Evolutionary conservation across 2,797 vertebrate genomes (phyloP), one percentile per base, ranked within the genome.

Genomic region (Acropternis orthonyx): DNA sequence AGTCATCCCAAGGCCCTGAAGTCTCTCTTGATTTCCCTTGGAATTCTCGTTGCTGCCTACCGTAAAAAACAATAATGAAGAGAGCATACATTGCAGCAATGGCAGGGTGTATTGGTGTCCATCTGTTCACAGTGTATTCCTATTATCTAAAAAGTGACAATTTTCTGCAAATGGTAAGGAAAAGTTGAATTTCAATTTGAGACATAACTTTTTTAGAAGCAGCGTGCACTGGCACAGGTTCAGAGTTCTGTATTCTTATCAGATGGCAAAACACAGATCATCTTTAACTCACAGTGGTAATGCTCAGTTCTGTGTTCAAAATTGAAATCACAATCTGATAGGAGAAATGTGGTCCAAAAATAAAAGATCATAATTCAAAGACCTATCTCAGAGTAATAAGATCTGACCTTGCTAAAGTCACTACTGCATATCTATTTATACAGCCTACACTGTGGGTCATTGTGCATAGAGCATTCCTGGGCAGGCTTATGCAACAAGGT

Each of bases 1-100:
- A 28, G 11, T 59, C 18, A 21, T 52, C 12, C 14, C 32, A 43
- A 52, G 34, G 19, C 26, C 34, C 27, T 58, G 34, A 81, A 54
- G 10, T 30, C 8, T 76, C 9, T 65, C 58, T 54, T 46, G 12
- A 43, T 59, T 43, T 21, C 6, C 8, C 16, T 71, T 0, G 0
- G 3, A 82, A 52, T 10, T 65, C 23, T 63, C 36, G 9, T 22
- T 48, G 3, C 26, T 87, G 22, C 23, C 12, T 76, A 22, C 23
- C 30, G 59, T 58, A 30, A 65, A 76, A 59, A n/a, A n/a, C 9
- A 48, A 5, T 37, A 43, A n/a, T 19, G 3, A 23, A 41, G n/a
- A 54, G 1, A 1, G 6, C 65, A 12, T 44, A 72, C 18, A 19
- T 69, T 51, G 20, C 10, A 52, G 18, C 20, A 85, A 65, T 6